Evolutionary conservation across 2,888 invertebrate species (phyloP).

Genomic region (Drosophila birchii): DNA sequence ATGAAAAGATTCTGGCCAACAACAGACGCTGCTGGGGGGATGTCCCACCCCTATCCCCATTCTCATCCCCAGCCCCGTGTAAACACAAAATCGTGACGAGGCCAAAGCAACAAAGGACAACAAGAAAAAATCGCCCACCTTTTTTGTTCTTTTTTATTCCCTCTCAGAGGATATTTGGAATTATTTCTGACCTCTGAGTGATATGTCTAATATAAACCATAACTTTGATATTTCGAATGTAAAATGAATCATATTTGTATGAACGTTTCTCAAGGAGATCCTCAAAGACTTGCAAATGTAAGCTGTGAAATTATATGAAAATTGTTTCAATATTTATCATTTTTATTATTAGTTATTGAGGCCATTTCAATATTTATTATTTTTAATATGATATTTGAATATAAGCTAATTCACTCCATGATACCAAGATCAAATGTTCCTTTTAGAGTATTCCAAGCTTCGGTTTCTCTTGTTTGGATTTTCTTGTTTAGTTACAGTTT

Average conservation of each 20-base stretch:
- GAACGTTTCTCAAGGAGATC: background rate
- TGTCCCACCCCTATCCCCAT: background rate
- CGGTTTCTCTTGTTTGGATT: background rate
- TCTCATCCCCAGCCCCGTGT: conserved; percentile 20
- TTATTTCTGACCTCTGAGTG: background rate
- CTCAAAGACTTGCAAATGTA: no score
- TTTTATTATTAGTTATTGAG: no score
- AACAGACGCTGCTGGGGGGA: background rate
- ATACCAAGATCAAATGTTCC: background rate
- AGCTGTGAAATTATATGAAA: no score
- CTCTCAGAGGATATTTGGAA: background rate
- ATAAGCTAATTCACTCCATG: no score
- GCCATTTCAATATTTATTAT: no score
- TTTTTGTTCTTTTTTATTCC: background rate
- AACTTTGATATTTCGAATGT: background rate
- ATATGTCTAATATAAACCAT: background rate
- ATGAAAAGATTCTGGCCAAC: conserved; percentile 52
- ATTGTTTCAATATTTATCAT: no score
- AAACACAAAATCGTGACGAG: conserved; percentile 76
- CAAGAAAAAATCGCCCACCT: conserved; percentile 25
- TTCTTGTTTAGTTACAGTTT: conserved; percentile 34
- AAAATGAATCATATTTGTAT: background rate
- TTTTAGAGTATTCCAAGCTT: background rate
- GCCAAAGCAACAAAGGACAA: conserved; percentile 43
- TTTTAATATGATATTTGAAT: no score